Percentiles rank a stretch among this genome's conserved stretches.
Conservation (phyloP, 2,113 vertebrate genomes). For the Pristiophorus japonicus region DNA sequence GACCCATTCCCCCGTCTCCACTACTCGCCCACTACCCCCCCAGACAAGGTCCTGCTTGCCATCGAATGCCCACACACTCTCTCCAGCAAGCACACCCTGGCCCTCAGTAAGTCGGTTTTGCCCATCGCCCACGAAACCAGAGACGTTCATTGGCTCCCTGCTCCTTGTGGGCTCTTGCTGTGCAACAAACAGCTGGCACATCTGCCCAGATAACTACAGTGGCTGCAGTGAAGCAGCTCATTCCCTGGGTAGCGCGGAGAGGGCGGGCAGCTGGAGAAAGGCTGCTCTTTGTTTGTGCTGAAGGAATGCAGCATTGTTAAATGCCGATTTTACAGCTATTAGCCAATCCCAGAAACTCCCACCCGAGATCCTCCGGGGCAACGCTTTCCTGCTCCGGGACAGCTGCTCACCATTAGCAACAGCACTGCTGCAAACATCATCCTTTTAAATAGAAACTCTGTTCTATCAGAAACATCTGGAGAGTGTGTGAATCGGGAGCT, state of each 20-base stretch:
- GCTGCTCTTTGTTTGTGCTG: neutral
- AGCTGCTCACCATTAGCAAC: conserved; percentile 26
- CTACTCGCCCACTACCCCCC: too few relatives aligned
- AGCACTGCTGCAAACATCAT: neutral
- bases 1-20: too few relatives aligned
- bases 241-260: too few relatives aligned
- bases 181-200: neutral
- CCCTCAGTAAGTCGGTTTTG: neutral
- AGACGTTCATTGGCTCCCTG: neutral
- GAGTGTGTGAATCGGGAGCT: neutral
- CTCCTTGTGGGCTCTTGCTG: neutral
- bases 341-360: neutral
- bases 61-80: neutral
- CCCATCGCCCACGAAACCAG: neutral
- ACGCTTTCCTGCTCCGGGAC: neutral
- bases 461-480: neutral
- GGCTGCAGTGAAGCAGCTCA: neutral
- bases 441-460: neutral
- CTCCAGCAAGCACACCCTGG: neutral
- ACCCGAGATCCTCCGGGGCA: neutral
- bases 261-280: neutral
- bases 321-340: neutral
- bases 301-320: neutral
- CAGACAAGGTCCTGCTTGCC: neutral
- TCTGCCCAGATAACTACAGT: neutral